Conservation (phyloP, 1,140 invertebrate species). For the Diorhabda carinulata region DNA sequence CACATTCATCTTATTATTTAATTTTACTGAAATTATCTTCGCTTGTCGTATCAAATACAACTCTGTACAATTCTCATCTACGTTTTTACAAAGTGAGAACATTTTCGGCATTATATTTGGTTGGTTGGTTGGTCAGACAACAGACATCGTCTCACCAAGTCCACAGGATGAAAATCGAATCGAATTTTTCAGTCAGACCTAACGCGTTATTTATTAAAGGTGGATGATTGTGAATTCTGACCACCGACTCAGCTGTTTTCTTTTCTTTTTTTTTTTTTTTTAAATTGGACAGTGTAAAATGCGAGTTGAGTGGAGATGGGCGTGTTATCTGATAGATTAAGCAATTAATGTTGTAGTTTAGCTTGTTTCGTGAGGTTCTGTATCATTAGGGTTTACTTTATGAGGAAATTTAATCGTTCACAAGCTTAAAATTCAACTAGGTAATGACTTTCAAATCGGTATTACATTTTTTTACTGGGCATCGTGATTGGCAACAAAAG, state of each 20-base stretch:
- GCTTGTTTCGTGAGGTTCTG: conserved; percentile 37
- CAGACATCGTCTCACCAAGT: too few relatives aligned
- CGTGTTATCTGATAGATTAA: conserved; percentile 42
- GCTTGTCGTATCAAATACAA: too few relatives aligned
- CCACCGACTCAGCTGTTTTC: conserved; percentile 17
- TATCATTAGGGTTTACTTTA: conserved; percentile 38
- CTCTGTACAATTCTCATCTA: too few relatives aligned
- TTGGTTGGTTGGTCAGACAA: too few relatives aligned
- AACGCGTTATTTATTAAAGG: not conserved
- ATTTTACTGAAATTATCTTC: too few relatives aligned
- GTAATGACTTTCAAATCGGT: conserved; percentile 21
- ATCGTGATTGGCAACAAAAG: not conserved
- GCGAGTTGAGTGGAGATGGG: conserved; percentile 33
- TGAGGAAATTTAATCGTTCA: conserved; percentile 27
- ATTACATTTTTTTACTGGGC: conserved; percentile 10
- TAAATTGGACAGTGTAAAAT: conserved; percentile 32
- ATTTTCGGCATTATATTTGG: too few relatives aligned
- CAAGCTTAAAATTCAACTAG: conserved; percentile 17
- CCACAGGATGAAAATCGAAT: not conserved
- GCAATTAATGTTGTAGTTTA: conserved; percentile 39
- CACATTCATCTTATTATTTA: too few relatives aligned
- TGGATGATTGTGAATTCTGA: conserved; percentile 12
- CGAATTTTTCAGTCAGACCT: not conserved
- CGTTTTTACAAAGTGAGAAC: too few relatives aligned
- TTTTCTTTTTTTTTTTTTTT: conserved; percentile 22